Percentiles rank a stretch among this genome's conserved stretches.
Evolutionary conservation across 2,888 invertebrate genomes (phyloP).

Genomic region (Harpalus rufipes): DNA sequence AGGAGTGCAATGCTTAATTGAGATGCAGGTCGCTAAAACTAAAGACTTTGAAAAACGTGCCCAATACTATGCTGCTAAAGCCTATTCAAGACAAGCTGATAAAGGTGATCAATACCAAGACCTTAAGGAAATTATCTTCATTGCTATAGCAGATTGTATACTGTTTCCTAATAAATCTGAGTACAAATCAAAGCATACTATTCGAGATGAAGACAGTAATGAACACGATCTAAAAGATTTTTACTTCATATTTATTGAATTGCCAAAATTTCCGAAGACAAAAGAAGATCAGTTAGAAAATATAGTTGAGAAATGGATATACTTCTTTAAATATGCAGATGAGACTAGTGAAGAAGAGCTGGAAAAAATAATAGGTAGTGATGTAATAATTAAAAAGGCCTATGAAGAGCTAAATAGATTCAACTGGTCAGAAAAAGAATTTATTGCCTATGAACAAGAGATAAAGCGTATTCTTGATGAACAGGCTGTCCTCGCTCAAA

Average conservation of each 20-base stretch:
- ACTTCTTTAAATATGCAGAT: constrained; percentile 69
- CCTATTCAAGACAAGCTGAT: constrained; percentile 71
- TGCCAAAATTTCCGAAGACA: constrained; percentile 69
- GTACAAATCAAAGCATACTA: constrained; percentile 26
- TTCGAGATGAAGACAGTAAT: constrained; percentile 50
- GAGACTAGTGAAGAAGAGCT: constrained; percentile 69
- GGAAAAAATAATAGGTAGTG: constrained; percentile 68
- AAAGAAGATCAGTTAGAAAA: constrained; percentile 65
- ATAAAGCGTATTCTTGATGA: no score
- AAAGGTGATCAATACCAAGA: constrained; percentile 69
- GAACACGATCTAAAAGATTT: constrained; percentile 70
- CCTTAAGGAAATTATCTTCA: constrained; percentile 41
- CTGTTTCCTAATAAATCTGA: constrained; percentile 10
- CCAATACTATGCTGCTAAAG: constrained; percentile 71
- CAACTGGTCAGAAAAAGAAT: no score
- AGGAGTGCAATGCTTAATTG: constrained; percentile 68
- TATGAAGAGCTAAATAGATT: no score
- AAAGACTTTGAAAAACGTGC: constrained; percentile 70
- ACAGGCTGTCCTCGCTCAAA: no score
- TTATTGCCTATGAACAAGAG: no score
- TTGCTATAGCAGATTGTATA: constrained; percentile 34
- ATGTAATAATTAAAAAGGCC: constrained; percentile 68
- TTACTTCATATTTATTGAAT: constrained; percentile 69
- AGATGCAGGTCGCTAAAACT: constrained; percentile 71
- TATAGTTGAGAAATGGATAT: constrained; percentile 69